These are phyloP conservation scores for Ornithorhynchus anatinus DNA, from an alignment of 2,113 vertebrate genomes.

Conservation along the genomic window DNA sequence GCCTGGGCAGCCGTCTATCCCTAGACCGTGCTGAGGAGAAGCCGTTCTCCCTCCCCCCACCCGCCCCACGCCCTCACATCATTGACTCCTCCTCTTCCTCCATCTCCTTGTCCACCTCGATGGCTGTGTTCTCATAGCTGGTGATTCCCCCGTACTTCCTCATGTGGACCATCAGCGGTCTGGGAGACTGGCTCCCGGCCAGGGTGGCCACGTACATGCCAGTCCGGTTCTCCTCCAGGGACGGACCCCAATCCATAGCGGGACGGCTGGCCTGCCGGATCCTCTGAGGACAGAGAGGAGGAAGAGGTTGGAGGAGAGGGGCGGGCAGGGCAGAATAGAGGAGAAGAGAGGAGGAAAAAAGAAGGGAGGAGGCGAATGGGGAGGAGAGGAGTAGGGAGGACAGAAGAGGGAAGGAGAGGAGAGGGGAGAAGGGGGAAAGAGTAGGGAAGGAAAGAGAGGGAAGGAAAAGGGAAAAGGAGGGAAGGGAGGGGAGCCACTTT, in stretches of 20 bases:
- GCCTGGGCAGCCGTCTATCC: not conserved
- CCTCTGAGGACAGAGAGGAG: constrained; percentile 52
- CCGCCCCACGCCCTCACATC: constrained; percentile 62
- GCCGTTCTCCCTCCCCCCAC: no score
- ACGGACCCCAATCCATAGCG: constrained; percentile 77
- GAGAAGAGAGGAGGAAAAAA: no score
- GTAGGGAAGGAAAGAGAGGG: no score
- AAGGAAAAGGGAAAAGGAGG: no score
- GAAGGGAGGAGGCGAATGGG: not conserved
- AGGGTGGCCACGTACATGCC: constrained; percentile 75
- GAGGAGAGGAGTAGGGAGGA: no score
- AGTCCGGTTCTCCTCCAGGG: constrained; percentile 77
- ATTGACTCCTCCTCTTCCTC: constrained; percentile 77
- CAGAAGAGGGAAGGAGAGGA: no score
- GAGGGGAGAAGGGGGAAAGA: no score
- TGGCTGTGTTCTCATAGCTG: constrained; percentile 80
- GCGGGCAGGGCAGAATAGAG: no score
- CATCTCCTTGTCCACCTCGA: constrained; percentile 78
- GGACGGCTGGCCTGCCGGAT: constrained; percentile 77
- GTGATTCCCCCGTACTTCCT: constrained; percentile 79
- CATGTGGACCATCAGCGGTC: constrained; percentile 81
- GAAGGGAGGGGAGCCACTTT: no score
- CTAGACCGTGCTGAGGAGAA: not conserved
- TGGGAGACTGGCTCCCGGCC: constrained; percentile 77
- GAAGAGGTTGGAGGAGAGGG: not conserved